Evolutionary conservation across 2,797 vertebrate genomes (phyloP).

Genomic region (Potorous gilbertii): DNA sequence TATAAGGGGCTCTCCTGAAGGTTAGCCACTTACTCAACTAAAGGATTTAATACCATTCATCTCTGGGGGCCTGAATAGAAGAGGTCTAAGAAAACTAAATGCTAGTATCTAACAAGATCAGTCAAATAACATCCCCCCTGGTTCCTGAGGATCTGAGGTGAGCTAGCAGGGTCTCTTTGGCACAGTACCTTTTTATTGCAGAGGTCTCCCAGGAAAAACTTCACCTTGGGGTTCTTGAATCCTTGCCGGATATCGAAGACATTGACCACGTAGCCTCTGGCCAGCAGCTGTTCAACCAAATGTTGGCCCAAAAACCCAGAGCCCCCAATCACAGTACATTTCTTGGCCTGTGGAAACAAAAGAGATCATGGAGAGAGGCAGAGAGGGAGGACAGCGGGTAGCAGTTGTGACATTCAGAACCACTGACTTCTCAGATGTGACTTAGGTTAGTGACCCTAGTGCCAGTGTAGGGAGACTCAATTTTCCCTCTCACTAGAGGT

Average conservation of each 20-base stretch:
- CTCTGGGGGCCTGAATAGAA: background rate
- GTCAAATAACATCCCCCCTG: background rate
- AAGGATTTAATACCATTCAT: background rate
- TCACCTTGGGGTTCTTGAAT: slow-evolving; percentile 88
- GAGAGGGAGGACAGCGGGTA: background rate
- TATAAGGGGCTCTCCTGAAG: background rate
- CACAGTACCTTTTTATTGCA: slow-evolving; percentile 90
- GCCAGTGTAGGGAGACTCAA: background rate
- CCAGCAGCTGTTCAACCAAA: slow-evolving; percentile 93
- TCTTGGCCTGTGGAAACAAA: slow-evolving; percentile 86
- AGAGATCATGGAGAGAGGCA: background rate
- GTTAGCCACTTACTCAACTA: background rate
- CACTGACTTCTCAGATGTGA: background rate
- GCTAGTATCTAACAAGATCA: background rate
- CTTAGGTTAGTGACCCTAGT: background rate
- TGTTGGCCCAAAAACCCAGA: slow-evolving; percentile 96
- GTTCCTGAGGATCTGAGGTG: background rate
- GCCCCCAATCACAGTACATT: slow-evolving; percentile 94
- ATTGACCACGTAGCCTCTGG: slow-evolving; percentile 90
- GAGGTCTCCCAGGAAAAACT: slow-evolving; percentile 94
- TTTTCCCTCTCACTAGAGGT: background rate
- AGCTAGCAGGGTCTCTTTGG: background rate
- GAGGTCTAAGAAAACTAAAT: background rate
- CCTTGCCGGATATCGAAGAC: slow-evolving; percentile 94
- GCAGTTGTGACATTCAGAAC: background rate